Evolutionary conservation across 2,113 vertebrate species (phyloP).

Genomic region (Uria lomvia): DNA sequence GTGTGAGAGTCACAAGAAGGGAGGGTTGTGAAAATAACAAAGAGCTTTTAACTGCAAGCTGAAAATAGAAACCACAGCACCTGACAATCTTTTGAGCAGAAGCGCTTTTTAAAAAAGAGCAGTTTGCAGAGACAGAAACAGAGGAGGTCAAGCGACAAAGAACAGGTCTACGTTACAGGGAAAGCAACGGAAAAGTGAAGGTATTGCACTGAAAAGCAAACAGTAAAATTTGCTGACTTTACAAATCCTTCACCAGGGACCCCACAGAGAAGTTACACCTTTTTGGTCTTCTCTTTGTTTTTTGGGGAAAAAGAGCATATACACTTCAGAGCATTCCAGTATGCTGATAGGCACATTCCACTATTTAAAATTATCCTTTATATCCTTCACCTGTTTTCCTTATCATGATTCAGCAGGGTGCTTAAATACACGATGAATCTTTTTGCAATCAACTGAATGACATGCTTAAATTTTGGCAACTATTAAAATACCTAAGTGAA

Average conservation of each 20-base stretch:
- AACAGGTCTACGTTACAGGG: constrained; percentile 9
- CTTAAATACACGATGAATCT: not conserved
- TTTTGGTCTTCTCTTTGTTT: not conserved
- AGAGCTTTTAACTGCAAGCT: not conserved
- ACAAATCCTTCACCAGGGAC: not conserved
- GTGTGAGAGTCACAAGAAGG: not conserved
- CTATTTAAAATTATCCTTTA: not conserved
- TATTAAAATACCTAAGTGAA: not conserved
- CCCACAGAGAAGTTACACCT: not conserved
- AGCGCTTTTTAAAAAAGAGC: constrained; percentile 28
- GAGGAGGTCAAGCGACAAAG: constrained; percentile 34
- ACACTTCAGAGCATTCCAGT: not conserved
- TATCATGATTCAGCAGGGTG: not conserved
- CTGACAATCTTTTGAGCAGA: constrained; percentile 37
- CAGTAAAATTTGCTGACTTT: constrained; percentile 10
- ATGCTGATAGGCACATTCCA: not conserved
- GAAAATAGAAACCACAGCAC: constrained; percentile 46
- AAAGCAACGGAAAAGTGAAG: constrained; percentile 1
- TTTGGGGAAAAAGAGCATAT: not conserved
- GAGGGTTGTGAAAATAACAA: constrained; percentile 18
- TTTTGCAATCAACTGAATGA: not conserved
- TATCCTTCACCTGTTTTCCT: not conserved
- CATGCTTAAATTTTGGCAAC: constrained; percentile 4
- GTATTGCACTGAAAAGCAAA: constrained; percentile 6
- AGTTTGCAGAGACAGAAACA: constrained; percentile 32